Evolutionary conservation across 2,113 vertebrate species (phyloP), one percentile per base, ranked within the genome.

Genomic region (Pontoporia blainvillei): DNA sequence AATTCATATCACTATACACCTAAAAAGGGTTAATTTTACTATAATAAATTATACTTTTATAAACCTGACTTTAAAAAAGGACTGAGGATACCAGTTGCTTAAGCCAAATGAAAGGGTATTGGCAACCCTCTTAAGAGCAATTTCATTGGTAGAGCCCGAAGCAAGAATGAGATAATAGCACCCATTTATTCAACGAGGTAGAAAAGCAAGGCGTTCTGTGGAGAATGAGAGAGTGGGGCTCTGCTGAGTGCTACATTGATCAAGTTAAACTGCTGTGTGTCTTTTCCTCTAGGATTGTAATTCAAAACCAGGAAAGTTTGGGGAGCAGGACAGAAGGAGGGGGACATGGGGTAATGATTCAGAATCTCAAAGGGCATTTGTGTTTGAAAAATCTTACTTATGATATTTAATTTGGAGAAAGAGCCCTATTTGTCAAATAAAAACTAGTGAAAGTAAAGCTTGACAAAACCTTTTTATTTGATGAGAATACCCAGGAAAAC

Each of bases 381-480:
- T 34, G 13, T 31, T 91, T 88, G 75, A 86, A 64, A 79, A 89
- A 86, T 72, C 54, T 90, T 78, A 95, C 73, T 86, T 89, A 44
- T 29, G 66, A 91, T 86, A 66, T 78, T 96, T 93, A 86, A 91
- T 95, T 91, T 91, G 44, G 49, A 96, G 62, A 44, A 62, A 79
- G 52, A 88, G 87, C 9, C 21, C 13, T 75, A 61, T 46, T 27
- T 76, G 17, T 79, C 54, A 75, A 52, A 34, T 83, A 44, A 91
- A 94, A 95, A 25, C 31, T 41, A 83, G 75, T 49, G 20, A 59
- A 59, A 88, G 34, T n/a, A 81, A 67, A 93, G 41, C 3, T n/a
- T 78, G 88, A 44, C 41, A 57, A 94, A 88, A 46, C 18, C 49
- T 75, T 93, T 62, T 71, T 36, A 69, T 85, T 46, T 46, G 44